phyloP scores from a whole-genome alignment of 2,797 vertebrate species.

The Chloroceryle amazona region DNA sequence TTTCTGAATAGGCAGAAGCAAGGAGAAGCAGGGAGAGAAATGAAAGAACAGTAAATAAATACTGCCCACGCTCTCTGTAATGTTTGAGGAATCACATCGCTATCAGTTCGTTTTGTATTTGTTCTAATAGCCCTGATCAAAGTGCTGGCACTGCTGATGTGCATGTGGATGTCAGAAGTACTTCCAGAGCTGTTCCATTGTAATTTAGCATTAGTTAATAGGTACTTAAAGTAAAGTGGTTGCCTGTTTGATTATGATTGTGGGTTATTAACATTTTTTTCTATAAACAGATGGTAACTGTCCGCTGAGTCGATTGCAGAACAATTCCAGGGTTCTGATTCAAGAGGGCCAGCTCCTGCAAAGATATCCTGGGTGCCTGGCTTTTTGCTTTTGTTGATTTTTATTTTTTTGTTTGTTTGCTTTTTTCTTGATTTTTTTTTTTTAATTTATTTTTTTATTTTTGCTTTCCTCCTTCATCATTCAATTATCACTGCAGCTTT shows the following conservation, averaged over 20 bases:
- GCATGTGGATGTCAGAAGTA: slow-evolving; percentile 73
- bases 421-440: no score
- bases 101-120: slow-evolving; percentile 56
- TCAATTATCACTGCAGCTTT: not conserved
- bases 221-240: slow-evolving; percentile 78
- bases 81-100: not conserved
- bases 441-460: not conserved
- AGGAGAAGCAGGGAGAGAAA: not conserved
- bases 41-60: not conserved
- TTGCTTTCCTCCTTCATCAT: not conserved
- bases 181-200: slow-evolving; percentile 65
- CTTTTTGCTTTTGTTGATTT: not conserved
- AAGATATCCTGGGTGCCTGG: slow-evolving; percentile 30
- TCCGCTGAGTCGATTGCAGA: slow-evolving; percentile 56
- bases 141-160: slow-evolving; percentile 65
- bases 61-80: not conserved
- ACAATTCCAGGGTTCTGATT: slow-evolving; percentile 68
- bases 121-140: slow-evolving; percentile 56
- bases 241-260: slow-evolving; percentile 80
- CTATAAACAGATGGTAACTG: slow-evolving; percentile 78
- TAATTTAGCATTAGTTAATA: slow-evolving; percentile 80
- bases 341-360: slow-evolving; percentile 45
- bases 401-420: rapidly evolving
- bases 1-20: not conserved
- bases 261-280: slow-evolving; percentile 73